These are phyloP conservation scores for Ectropis grisescens DNA, from an alignment of 1,140 invertebrate genomes.

Conservation along the genomic window DNA sequence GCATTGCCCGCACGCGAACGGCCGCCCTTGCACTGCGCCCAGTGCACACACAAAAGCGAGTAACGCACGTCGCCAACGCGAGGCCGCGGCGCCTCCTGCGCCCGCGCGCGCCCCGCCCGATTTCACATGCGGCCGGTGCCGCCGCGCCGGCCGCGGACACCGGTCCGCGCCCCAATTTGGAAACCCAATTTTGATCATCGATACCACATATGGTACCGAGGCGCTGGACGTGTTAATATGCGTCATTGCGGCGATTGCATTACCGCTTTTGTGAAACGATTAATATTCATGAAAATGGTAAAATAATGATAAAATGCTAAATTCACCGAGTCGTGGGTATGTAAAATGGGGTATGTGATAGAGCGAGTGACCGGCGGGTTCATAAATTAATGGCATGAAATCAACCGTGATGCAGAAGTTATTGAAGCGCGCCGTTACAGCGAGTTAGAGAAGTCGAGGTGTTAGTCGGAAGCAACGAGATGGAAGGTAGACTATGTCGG, in stretches of 20 bases:
- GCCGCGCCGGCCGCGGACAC: constrained; percentile 6
- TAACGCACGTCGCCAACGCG: constrained; percentile 65
- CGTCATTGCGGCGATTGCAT: constrained; percentile 63
- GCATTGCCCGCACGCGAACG: constrained; percentile 78
- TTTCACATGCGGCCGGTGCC: too few relatives aligned
- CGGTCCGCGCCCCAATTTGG: constrained; percentile 17
- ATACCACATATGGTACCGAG: not conserved
- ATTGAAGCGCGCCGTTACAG: constrained; percentile 39
- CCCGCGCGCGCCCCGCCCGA: constrained; percentile 38
- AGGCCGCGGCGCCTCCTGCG: constrained; percentile 12
- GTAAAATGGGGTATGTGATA: constrained; percentile 32
- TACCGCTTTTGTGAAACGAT: constrained; percentile 67
- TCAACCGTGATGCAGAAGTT: constrained; percentile 50
- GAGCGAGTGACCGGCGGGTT: constrained; percentile 26
- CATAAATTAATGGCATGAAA: constrained; percentile 28
- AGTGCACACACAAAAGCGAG: constrained; percentile 70
- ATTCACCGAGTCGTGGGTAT: constrained; percentile 33
- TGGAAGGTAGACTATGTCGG: constrained; percentile 44
- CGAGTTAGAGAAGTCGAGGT: constrained; percentile 49
- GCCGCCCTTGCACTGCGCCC: constrained; percentile 70
- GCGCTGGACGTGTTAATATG: constrained; percentile 8
- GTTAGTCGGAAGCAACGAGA: constrained; percentile 66
- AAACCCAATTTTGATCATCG: constrained; percentile 38
- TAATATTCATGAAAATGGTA: constrained; percentile 66
- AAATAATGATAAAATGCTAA: constrained; percentile 44